Base-by-base conservation (phyloP, 2,888 invertebrate species). In the Sesamia inferens region DNA sequence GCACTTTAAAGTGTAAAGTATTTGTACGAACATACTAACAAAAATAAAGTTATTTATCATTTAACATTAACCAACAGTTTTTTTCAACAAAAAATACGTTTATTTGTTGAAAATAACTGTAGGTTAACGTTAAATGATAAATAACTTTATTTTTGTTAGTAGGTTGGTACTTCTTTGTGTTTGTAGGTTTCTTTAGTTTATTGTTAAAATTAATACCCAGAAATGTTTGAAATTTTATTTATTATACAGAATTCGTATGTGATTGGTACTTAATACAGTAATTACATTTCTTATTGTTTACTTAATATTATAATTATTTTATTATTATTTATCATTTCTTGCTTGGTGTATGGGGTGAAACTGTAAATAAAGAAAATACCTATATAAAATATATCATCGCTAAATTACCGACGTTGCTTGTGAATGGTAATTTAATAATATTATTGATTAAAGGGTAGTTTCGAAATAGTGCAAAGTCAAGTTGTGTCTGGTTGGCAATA, bases 361-460 rank as follows among this genome's bases (percentile, higher is more conserved):
- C 78, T 78, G 78, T 44, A 73, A 78, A 73, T 8, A 68, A 73
- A 51, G 5, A 51, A 3, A 54, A 31, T 31, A n/a, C n/a, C n/a
- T 2, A 10, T 16, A 44, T 8, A 70, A 3, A 64, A 10, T 31
- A n/a, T 22, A 1, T n/a, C 0, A 31, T 51, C 0, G 10, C 44
- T 47, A 22, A 39, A 47, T 14, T 44, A n/a, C n/a, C n/a, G n/a
- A 14, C 3, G 5, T 39, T 19, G 19, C 8, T 2, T 19, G 8
- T 8, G 13, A 24, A 47, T 24, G 0, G 7, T 19, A 14, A 19
- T n/a, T n/a, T n/a, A n/a, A n/a, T n/a, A n/a, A n/a, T n/a, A 31
- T 48, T 8, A 64, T 64, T 13, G 13, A 48, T 64, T 47, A 19
- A 13, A 47, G 11, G 16, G 44, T 24, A 51, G 10, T 42, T 6